Conservation (phyloP, 2,797 vertebrate genomes). For the Eleutherodactylus coqui region DNA sequence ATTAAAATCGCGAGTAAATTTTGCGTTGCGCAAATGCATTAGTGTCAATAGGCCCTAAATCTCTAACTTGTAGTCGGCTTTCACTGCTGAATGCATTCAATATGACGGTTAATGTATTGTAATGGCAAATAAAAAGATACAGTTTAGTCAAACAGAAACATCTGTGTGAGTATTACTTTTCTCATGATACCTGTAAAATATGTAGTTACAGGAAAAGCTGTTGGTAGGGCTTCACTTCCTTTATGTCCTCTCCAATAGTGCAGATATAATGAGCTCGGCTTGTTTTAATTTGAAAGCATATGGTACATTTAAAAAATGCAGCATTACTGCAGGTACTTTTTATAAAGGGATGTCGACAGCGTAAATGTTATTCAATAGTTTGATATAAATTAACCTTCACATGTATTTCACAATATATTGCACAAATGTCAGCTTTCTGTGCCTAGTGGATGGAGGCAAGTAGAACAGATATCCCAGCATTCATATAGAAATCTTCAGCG, state of each 20-base stretch:
- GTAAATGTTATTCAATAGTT: neutral
- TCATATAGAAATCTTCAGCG: no score
- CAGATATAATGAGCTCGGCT: neutral
- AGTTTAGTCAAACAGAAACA: constrained; percentile 23
- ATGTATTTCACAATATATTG: no score
- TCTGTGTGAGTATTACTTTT: constrained; percentile 32
- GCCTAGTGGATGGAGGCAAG: no score
- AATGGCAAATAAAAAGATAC: neutral
- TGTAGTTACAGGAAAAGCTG: constrained; percentile 29
- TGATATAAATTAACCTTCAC: no score
- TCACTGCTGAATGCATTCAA: neutral
- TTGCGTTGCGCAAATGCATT: no score
- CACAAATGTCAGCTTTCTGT: no score
- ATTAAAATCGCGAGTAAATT: no score
- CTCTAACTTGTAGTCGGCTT: no score
- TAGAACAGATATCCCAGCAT: no score
- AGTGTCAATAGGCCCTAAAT: no score
- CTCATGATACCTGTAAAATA: constrained; percentile 38
- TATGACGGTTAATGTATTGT: neutral
- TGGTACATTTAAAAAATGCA: constrained; percentile 3
- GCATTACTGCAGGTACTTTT: neutral
- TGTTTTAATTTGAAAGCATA: neutral
- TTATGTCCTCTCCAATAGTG: neutral
- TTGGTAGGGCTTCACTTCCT: neutral
- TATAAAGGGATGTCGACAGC: neutral